phyloP scores from a whole-genome alignment of 2,888 invertebrate species.

The Onthophagus sagittarius region DNA sequence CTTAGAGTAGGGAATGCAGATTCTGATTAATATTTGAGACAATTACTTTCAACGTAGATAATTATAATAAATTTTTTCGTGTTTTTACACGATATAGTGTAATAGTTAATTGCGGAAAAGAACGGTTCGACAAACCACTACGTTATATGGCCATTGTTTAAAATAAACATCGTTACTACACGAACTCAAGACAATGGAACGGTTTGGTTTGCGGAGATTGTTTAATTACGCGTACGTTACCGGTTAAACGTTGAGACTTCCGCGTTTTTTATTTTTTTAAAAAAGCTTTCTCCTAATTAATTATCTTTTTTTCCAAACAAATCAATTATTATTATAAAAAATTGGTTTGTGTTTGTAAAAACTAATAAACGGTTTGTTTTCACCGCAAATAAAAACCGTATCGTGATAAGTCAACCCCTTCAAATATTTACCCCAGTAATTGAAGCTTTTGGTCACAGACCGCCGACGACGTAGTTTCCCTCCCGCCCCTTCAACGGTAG shows the following conservation, averaged over 20 bases:
- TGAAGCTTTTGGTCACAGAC: constrained; percentile 19
- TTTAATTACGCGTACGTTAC: neutral
- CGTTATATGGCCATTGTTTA: neutral
- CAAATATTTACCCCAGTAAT: constrained; percentile 25
- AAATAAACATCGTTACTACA: neutral
- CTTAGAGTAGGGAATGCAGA: no score
- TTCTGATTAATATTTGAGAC: no score
- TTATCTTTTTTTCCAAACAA: neutral
- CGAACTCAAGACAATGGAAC: neutral
- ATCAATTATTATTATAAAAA: neutral
- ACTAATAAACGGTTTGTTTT: neutral
- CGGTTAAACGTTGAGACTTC: neutral
- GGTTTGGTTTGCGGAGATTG: neutral
- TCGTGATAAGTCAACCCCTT: constrained; percentile 30
- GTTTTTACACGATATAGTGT: neutral
- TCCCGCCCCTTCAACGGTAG: neutral
- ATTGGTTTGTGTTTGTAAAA: neutral
- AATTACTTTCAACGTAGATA: no score
- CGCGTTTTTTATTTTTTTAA: neutral
- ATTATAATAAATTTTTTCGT: neutral
- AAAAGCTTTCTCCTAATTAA: neutral
- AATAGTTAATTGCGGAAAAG: neutral
- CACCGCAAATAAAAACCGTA: constrained; percentile 5
- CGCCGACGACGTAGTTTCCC: neutral
- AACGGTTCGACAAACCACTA: neutral